phyloP scores from a whole-genome alignment of 2,113 vertebrate species.

The Proterorhinus semilunaris region DNA sequence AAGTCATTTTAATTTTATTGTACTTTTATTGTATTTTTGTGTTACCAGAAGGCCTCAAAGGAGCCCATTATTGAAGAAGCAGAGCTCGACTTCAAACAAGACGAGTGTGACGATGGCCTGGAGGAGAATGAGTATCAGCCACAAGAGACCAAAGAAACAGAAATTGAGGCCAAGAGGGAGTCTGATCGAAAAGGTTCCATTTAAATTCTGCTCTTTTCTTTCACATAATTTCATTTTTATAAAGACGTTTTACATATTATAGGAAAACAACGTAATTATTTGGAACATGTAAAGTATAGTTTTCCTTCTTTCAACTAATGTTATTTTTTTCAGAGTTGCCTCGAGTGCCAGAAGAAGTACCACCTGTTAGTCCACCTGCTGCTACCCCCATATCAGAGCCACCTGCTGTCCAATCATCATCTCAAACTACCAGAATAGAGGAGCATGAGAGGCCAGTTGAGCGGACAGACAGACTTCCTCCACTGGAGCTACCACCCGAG shows the following conservation, averaged over 20 bases:
- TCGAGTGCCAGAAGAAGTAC: slow-evolving; percentile 54
- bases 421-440: slow-evolving; percentile 55
- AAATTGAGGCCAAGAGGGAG: slow-evolving; percentile 76
- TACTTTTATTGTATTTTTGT: not conserved
- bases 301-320: not conserved
- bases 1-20: not conserved
- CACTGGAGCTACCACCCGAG: slow-evolving; percentile 58
- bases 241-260: not conserved
- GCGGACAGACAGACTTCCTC: slow-evolving; percentile 41
- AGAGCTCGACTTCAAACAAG: slow-evolving; percentile 92
- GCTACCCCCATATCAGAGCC: slow-evolving; percentile 37
- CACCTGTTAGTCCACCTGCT: slow-evolving; percentile 34
- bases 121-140: slow-evolving; percentile 86
- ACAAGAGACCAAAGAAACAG: slow-evolving; percentile 90
- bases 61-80: slow-evolving; percentile 95
- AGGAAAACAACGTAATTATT: not conserved
- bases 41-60: slow-evolving; percentile 89
- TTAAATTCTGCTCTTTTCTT: not conserved
- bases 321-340: slow-evolving; percentile 37
- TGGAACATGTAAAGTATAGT: not conserved
- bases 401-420: slow-evolving; percentile 44
- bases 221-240: not conserved
- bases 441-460: slow-evolving; percentile 57
- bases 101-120: slow-evolving; percentile 86
- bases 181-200: slow-evolving; percentile 70